phyloP scores from a whole-genome alignment of 1,140 invertebrate species.

The Varroa destructor region DNA sequence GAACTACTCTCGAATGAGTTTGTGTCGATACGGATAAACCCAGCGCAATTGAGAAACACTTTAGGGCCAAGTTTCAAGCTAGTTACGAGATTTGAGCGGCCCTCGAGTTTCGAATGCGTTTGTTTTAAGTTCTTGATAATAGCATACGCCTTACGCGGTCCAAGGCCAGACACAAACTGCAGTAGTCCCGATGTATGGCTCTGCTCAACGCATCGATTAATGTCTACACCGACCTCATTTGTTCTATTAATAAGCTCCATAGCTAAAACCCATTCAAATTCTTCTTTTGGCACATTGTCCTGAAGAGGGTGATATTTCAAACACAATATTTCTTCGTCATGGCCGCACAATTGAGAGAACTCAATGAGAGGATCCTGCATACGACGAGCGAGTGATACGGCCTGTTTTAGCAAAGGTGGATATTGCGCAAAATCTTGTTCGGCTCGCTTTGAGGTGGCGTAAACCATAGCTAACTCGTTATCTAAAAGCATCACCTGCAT shows the following conservation, averaged over 20 bases:
- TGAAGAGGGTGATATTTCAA: slow-evolving; percentile 77
- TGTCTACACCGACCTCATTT: slow-evolving; percentile 96
- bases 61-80: slow-evolving; percentile 92
- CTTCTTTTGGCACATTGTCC: slow-evolving; percentile 69
- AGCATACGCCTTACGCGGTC: slow-evolving; percentile 67
- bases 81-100: slow-evolving; percentile 85
- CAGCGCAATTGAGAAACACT: slow-evolving; percentile 97
- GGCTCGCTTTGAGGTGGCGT: slow-evolving; percentile 76
- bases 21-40: slow-evolving; percentile 97
- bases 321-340: slow-evolving; percentile 88
- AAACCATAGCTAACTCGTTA: slow-evolving; percentile 78
- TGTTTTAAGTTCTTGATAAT: slow-evolving; percentile 60
- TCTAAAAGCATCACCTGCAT: slow-evolving; percentile 53
- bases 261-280: slow-evolving; percentile 66
- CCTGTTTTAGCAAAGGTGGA: slow-evolving; percentile 69
- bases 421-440: slow-evolving; percentile 78
- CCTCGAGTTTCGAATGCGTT: slow-evolving; percentile 80
- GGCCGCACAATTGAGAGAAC: slow-evolving; percentile 83
- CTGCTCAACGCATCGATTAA: slow-evolving; percentile 79
- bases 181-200: slow-evolving; percentile 74
- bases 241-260: slow-evolving; percentile 81
- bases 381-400: slow-evolving; percentile 75
- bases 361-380: slow-evolving; percentile 92
- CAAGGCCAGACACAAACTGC: slow-evolving; percentile 94
- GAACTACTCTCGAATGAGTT: slow-evolving; percentile 64